Percentiles rank a stretch among this genome's conserved stretches.
Evolutionary conservation across 1,140 invertebrate genomes (phyloP).

Genomic region (Aleiodes sp.): DNA sequence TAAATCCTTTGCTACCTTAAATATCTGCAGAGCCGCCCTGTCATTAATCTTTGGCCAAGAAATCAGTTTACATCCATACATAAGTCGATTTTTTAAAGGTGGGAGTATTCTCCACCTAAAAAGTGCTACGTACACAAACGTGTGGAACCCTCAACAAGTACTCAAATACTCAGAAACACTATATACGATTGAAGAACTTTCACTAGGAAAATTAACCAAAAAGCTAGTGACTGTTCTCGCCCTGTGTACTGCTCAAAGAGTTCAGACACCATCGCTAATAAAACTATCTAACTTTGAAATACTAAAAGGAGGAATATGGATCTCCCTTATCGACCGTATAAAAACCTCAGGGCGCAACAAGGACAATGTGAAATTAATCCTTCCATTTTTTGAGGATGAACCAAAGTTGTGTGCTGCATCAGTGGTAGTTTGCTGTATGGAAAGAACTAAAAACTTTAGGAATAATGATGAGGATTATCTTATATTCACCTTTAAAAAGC

Average conservation of each 20-base stretch:
- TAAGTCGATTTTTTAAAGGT: conserved; percentile 46
- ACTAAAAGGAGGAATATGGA: not conserved
- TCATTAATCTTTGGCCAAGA: conserved; percentile 30
- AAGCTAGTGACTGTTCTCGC: conserved; percentile 30
- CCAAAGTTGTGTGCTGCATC: not conserved
- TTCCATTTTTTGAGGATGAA: conserved; percentile 18
- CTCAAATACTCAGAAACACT: not conserved
- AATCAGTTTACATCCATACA: conserved; percentile 23
- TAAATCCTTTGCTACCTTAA: conserved; percentile 41
- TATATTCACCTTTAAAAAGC: not conserved
- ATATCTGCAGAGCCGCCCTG: conserved; percentile 39
- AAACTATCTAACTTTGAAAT: conserved; percentile 8
- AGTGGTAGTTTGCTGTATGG: not conserved
- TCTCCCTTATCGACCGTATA: conserved; percentile 23
- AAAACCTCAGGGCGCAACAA: conserved; percentile 21
- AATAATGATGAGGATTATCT: not conserved
- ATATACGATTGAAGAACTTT: not conserved
- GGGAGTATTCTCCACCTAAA: conserved; percentile 36
- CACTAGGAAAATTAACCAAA: not conserved
- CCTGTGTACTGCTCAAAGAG: conserved; percentile 25
- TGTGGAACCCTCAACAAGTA: conserved; percentile 39
- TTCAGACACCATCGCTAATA: conserved; percentile 31
- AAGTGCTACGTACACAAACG: conserved; percentile 39
- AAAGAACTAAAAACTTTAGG: not conserved
- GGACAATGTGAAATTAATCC: not conserved